Evolutionary conservation across 2,797 vertebrate genomes (phyloP), one percentile per base, ranked within the genome.

Genomic region (Amphiprion clarkii): DNA sequence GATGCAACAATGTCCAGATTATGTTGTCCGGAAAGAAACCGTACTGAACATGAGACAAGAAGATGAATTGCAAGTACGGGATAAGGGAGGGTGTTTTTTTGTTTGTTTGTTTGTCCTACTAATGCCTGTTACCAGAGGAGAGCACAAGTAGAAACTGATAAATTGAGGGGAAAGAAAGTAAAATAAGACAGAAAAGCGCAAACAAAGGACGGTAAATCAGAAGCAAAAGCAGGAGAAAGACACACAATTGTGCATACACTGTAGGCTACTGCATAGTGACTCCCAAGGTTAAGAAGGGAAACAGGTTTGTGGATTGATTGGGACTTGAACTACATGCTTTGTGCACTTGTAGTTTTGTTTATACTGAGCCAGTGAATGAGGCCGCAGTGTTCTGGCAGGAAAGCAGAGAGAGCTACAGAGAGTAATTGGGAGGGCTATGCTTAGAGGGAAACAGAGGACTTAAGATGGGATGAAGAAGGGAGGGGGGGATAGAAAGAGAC

Each of bases 271-370:
- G 79, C 44, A 67, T 63, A 51, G 63, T 39, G 55, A 62, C 67
- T 65, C 57, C 68, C 57, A 79, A 65, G 64, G 75, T 72, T 42
- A 72, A 79, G 58, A 75, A 79, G 59, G 70, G 65, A 83, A 71
- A 81, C 62, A 57, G 78, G 72, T 61, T 52, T 59, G 70, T 39
- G 76, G 78, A 86, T 78, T 87, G 84, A 89, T 88, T 83, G 77
- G 81, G 86, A 92, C 79, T 88, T 89, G 75, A 88, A 87, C 81
- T 85, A 78, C 78, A 87, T 74, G 84, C 82, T 89, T 81, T 84
- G 85, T 76, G 78, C 75, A 84, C 75, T 86, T 84, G 80, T 80
- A 87, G 71, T 86, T 86, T 55, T 87, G 87, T 87, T 89, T 79
- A 81, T 84, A 81, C 67, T 57, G 71, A 85, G 81, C 73, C 68